Evolutionary conservation across 2,797 vertebrate genomes (phyloP).

Genomic region (Ctenochaetus hawaiiensis): DNA sequence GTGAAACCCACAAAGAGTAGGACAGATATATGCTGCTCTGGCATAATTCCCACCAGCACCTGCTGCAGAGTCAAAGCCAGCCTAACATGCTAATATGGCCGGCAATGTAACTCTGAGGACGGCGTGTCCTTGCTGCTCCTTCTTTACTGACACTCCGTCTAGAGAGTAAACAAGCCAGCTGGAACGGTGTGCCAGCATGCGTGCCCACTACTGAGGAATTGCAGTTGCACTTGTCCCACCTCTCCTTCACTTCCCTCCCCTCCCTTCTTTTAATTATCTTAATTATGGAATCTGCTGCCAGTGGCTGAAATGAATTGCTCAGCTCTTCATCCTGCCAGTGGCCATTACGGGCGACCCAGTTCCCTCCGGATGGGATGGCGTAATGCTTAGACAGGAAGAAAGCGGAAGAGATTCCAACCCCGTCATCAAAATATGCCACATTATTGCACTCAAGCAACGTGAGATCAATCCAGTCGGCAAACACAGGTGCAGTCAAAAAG

Average conservation of each 20-base stretch:
- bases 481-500: constrained; percentile 51
- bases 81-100: too few relatives aligned
- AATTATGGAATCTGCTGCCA: constrained; percentile 79
- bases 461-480: constrained; percentile 58
- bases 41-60: constrained; percentile 52
- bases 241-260: constrained; percentile 6
- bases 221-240: constrained; percentile 40
- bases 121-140: constrained; percentile 66
- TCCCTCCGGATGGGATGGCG: constrained; percentile 42
- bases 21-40: constrained; percentile 32
- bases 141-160: constrained; percentile 47
- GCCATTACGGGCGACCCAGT: constrained; percentile 75
- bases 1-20: constrained; percentile 8
- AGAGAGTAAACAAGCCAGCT: constrained; percentile 63
- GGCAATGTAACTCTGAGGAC: constrained; percentile 48
- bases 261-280: constrained; percentile 75
- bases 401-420: constrained; percentile 66
- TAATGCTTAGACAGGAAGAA: constrained; percentile 65
- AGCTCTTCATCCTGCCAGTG: constrained; percentile 63
- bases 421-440: constrained; percentile 69
- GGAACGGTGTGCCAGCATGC: constrained; percentile 49
- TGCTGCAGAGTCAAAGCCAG: constrained; percentile 47
- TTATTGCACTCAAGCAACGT: constrained; percentile 46
- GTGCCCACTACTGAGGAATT: constrained; percentile 41
- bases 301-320: constrained; percentile 69